Conservation (phyloP, 1,140 invertebrate species). For the Temnothorax curvispinosus region DNA sequence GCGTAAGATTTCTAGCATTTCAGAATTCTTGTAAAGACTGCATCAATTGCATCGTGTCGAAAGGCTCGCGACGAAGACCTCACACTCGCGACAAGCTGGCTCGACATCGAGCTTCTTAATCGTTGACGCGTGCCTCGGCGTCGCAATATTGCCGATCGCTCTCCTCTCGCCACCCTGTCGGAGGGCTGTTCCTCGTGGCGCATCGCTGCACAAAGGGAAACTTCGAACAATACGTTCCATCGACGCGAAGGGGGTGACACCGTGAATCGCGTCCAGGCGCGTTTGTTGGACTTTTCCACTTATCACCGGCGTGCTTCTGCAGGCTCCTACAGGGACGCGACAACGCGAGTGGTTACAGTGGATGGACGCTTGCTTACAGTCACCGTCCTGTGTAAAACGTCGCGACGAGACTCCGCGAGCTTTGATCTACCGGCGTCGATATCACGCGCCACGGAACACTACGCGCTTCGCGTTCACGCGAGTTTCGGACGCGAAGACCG, state of each 20-base stretch:
- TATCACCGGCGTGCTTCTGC: constrained; percentile 13
- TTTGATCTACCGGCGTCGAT: constrained; percentile 80
- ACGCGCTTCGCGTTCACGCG: constrained; percentile 63
- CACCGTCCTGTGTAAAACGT: constrained; percentile 44
- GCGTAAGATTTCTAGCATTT: not conserved
- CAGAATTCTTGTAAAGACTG: not conserved
- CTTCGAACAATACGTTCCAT: constrained; percentile 23
- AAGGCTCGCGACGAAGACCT: no score
- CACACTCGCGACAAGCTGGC: not conserved
- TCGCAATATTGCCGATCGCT: constrained; percentile 32
- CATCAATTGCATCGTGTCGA: not conserved
- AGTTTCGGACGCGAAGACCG: constrained; percentile 69
- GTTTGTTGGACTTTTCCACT: constrained; percentile 49
- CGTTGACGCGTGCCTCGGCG: constrained; percentile 40
- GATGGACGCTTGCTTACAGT: not conserved
- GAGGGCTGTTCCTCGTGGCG: not conserved
- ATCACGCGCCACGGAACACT: constrained; percentile 71
- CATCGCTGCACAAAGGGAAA: constrained; percentile 17
- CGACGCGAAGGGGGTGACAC: not conserved
- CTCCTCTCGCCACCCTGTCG: not conserved
- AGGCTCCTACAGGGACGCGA: constrained; percentile 13
- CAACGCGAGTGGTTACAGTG: constrained; percentile 13
- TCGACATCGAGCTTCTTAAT: constrained; percentile 32
- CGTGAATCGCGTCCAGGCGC: constrained; percentile 30
- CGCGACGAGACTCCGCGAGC: constrained; percentile 66